phyloP scores from a whole-genome alignment of 1,140 invertebrate species.

The Riptortus pedestris region DNA sequence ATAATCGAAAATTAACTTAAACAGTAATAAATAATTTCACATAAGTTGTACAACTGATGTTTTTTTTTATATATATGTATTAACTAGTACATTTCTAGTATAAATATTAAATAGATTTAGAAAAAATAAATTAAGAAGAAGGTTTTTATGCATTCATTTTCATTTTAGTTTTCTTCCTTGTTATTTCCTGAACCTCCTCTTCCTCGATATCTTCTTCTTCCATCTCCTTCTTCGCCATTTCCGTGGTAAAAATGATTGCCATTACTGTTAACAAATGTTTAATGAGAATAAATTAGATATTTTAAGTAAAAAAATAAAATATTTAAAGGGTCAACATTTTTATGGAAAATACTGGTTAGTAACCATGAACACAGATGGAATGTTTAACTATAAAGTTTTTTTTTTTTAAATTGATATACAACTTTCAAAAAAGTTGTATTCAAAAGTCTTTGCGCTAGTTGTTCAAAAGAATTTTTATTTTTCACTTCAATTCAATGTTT shows the following conservation, averaged over 20 bases:
- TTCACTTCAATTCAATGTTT: too few relatives aligned
- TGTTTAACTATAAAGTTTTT: too few relatives aligned
- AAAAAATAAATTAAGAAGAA: slow-evolving; percentile 7
- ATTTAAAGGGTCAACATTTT: background rate
- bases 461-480: too few relatives aligned
- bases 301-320: background rate
- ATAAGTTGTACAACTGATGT: background rate
- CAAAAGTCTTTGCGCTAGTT: too few relatives aligned
- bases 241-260: slow-evolving; percentile 25
- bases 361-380: too few relatives aligned
- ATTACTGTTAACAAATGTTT: slow-evolving; percentile 14
- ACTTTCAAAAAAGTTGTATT: too few relatives aligned
- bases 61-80: background rate
- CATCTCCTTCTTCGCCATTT: slow-evolving; percentile 23
- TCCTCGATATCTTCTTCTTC: slow-evolving; percentile 23
- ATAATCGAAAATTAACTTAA: background rate
- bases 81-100: background rate
- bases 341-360: background rate
- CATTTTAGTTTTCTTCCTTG: slow-evolving; percentile 17
- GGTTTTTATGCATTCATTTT: background rate
- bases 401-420: too few relatives aligned
- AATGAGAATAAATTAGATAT: background rate
- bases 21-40: background rate
- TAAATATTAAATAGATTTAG: background rate
- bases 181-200: slow-evolving; percentile 17